A percentile compares a stretch with the other conserved stretches of the same genome.
Conservation (phyloP, 2,888 invertebrate genomes). For the Rosalia funebris region DNA sequence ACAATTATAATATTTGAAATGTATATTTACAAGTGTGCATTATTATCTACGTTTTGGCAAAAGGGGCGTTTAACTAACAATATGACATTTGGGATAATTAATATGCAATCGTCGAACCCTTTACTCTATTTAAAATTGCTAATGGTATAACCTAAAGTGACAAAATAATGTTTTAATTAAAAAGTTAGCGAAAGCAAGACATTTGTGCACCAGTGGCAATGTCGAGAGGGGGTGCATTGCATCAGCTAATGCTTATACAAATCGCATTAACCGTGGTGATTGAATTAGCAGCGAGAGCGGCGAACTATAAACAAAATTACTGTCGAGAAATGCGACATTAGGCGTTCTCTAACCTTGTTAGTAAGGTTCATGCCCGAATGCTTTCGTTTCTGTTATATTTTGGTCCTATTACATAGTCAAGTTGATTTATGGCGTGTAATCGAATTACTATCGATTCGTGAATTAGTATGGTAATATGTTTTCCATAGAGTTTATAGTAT, state of each 20-base stretch:
- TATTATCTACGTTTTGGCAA: no score
- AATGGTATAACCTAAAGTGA: no score
- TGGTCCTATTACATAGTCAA: constrained; percentile 22
- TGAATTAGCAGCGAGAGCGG: constrained; percentile 54
- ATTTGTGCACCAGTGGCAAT: neutral
- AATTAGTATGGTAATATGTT: constrained; percentile 27
- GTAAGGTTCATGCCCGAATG: constrained; percentile 53
- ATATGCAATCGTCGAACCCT: no score
- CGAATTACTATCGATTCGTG: constrained; percentile 36
- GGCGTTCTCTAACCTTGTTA: constrained; percentile 53
- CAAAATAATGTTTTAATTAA: constrained; percentile 19
- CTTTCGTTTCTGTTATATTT: constrained; percentile 38
- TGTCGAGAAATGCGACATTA: constrained; percentile 60
- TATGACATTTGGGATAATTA: no score
- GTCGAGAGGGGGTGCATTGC: constrained; percentile 34
- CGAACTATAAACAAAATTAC: constrained; percentile 63
- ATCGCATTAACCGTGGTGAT: constrained; percentile 53
- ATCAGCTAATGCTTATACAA: constrained; percentile 43
- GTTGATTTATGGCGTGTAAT: constrained; percentile 38
- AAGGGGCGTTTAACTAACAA: no score
- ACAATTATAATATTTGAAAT: no score
- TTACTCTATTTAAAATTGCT: no score
- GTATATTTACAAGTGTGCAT: no score
- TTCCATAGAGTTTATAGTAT: neutral
- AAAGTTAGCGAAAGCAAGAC: neutral